These are phyloP conservation scores for Caenorhabditis sp. DNA, from an alignment of 2,888 invertebrate species.

Conservation along the genomic window DNA sequence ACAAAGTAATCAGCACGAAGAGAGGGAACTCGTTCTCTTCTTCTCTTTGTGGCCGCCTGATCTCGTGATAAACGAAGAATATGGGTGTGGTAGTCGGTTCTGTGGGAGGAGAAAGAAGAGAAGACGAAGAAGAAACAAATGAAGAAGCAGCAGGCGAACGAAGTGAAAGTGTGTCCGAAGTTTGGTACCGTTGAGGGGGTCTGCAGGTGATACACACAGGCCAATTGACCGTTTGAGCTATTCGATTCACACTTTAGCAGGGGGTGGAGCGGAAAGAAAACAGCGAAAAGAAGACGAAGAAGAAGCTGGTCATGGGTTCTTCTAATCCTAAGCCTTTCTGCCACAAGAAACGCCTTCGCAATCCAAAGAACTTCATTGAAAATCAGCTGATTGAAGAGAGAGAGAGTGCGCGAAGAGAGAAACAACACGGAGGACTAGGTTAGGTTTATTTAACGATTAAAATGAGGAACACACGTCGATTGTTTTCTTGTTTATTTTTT, in stretches of 20 bases:
- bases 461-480: constrained; percentile 10
- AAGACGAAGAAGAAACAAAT: constrained; percentile 4
- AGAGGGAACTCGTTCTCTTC: constrained; percentile 34
- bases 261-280: too few species aligned
- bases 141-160: constrained; percentile 13
- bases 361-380: constrained; percentile 8
- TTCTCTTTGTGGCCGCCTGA: constrained; percentile 23
- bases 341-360: constrained; percentile 15
- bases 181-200: background rate
- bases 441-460: constrained; percentile 34
- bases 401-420: background rate
- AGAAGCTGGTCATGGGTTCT: background rate
- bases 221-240: background rate
- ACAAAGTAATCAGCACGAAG: constrained; percentile 36
- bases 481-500: constrained; percentile 38
- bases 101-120: constrained; percentile 3
- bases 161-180: constrained; percentile 52
- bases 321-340: background rate
- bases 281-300: background rate
- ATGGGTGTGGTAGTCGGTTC: constrained; percentile 50
- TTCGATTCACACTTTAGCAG: background rate
- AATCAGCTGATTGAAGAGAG: constrained; percentile 31
- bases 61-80: constrained; percentile 52
- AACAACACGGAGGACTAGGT: constrained; percentile 21
- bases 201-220: background rate